phyloP scores from a whole-genome alignment of 2,888 invertebrate species.

The Campoplex capitator region DNA sequence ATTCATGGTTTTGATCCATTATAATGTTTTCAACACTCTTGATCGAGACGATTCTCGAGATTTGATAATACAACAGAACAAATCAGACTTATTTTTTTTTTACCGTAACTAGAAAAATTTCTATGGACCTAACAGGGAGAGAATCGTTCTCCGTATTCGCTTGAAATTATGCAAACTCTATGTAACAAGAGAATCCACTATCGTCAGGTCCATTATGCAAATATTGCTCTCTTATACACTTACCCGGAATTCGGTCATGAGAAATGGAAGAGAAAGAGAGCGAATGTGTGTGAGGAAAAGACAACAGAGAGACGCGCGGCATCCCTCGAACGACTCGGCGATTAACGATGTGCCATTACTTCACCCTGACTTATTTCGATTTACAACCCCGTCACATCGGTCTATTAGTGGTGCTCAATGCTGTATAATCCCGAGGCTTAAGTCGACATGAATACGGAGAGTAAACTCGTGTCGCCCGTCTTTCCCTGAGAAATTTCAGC shows the following conservation, averaged over 20 bases:
- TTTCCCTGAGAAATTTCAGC: neutral
- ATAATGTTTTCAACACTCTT: neutral
- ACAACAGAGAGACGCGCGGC: neutral
- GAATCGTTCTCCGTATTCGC: slow-evolving; percentile 34
- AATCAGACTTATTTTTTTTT: slow-evolving; percentile 10
- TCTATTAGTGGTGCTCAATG: slow-evolving; percentile 37
- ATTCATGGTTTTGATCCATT: no score
- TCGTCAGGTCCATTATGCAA: slow-evolving; percentile 72
- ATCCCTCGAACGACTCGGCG: slow-evolving; percentile 12
- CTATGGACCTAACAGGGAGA: slow-evolving; percentile 50
- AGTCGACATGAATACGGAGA: neutral
- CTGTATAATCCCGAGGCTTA: neutral
- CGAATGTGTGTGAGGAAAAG: neutral
- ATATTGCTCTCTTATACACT: slow-evolving; percentile 54
- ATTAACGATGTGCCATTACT: slow-evolving; percentile 47
- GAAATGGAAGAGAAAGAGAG: neutral
- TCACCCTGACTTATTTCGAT: slow-evolving; percentile 55
- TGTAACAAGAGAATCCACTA: slow-evolving; percentile 73
- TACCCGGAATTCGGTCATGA: neutral
- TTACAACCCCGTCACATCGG: slow-evolving; percentile 20
- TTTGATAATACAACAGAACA: neutral
- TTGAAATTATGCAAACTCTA: slow-evolving; percentile 14
- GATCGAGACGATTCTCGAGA: neutral
- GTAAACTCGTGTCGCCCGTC: neutral
- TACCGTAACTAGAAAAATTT: slow-evolving; percentile 42